Evolutionary conservation across 2,888 invertebrate genomes (phyloP).

Genomic region (Tenthredo distinguenda): DNA sequence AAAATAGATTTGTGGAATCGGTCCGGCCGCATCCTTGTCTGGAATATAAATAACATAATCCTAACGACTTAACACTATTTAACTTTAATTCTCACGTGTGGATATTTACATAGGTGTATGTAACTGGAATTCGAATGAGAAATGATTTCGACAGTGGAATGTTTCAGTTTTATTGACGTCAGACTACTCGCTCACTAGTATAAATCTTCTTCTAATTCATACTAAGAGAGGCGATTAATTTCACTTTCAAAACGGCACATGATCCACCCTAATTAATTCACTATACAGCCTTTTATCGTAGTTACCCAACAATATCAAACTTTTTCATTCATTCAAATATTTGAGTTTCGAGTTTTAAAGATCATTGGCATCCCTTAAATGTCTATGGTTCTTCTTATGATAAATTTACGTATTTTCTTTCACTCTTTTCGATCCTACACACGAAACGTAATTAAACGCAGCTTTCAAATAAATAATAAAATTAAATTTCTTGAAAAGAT

Average conservation of each 20-base stretch:
- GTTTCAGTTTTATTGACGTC: background rate
- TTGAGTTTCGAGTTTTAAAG: background rate
- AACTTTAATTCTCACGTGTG: background rate
- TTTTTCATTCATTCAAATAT: background rate
- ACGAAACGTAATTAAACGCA: background rate
- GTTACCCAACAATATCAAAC: background rate
- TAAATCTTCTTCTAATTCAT: background rate
- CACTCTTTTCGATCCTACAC: background rate
- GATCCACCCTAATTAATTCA: background rate
- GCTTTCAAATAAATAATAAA: conserved; percentile 1
- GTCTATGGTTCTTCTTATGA: background rate
- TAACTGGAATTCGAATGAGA: conserved; percentile 7
- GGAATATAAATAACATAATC: conserved; percentile 28
- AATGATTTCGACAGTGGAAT: background rate
- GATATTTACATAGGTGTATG: conserved; percentile 6
- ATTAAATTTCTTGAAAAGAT: background rate
- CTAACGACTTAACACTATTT: background rate
- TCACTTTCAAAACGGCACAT: background rate
- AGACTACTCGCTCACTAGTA: background rate
- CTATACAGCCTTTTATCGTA: conserved; percentile 7
- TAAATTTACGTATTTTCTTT: conserved; percentile 9
- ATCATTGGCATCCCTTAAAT: conserved; percentile 10
- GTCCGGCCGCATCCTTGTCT: conserved; percentile 39
- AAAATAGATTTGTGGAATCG: conserved; percentile 19
- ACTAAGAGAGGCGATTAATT: background rate